Base-by-base conservation (phyloP, 2,888 invertebrate species). In the Bombylius discolor region DNA sequence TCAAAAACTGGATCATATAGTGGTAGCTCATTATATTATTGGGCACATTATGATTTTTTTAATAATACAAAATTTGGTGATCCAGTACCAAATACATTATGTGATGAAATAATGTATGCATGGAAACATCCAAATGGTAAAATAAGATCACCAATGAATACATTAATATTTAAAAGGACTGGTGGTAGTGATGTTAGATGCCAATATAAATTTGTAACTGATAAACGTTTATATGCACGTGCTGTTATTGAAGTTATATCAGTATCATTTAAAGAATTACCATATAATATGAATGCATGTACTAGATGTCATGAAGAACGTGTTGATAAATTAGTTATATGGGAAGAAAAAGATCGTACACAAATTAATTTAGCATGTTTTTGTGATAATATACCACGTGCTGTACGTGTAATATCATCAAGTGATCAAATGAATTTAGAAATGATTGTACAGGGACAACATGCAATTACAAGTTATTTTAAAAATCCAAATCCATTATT, bases 11-110 rank as follows among this genome's bases (percentile, higher is more conserved):
- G 94, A 32, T 91, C 91, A 62, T 92, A 93, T 65, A 90, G 91
- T 59, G 93, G 92, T 79, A 91, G 91, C n/a, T 92, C 92, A 0
- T 77, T 94, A 13, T 92, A 93, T 73, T 93, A 92, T 70, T 92
- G 92, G 92, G 92, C 92, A 0, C 92, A 92, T 69, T 93, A 92
- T 67, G 92, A 93, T 68, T 93, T 92, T 77, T 93, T 92, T 76
- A 92, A 93, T 71, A 90, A 91, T 66, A 91, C 89, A 0, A 84
- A 86, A 53, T 85, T 87, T 61, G 93, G 93, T 0, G 89, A 88
- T 61, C 85, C 88, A 0, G 86, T 92, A 0, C 80, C 81, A 0
- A 85, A 84, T 31, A 90, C 89, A 0, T 81, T 85, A 5, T 94
- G 93, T 68, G 93, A 94, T 66, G 91, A 93, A 69, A 83, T 87